A percentile compares a stretch with the other conserved stretches of the same genome.
Evolutionary conservation across 2,113 vertebrate genomes (phyloP).

Genomic region (Sturnus vulgaris): DNA sequence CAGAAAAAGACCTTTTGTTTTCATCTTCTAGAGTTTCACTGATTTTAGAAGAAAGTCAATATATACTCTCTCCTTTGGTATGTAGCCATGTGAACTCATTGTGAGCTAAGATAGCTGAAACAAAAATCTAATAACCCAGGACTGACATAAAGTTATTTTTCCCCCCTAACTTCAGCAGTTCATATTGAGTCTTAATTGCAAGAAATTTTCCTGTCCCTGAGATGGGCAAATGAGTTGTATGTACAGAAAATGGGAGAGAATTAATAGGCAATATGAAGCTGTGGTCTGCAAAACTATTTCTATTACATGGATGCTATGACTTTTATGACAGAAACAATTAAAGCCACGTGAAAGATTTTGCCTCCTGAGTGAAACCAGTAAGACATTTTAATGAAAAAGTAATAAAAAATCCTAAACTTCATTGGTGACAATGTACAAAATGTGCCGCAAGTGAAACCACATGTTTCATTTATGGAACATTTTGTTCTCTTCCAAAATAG

Average conservation of each 20-base stretch:
- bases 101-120: neutral
- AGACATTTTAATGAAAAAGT: slow-evolving; percentile 67
- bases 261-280: slow-evolving; percentile 20
- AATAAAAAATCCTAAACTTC: slow-evolving; percentile 58
- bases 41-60: neutral
- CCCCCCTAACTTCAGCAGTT: neutral
- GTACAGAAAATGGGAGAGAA: slow-evolving; percentile 23
- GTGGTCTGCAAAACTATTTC: slow-evolving; percentile 47
- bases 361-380: slow-evolving; percentile 64
- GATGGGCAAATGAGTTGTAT: neutral
- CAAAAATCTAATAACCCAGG: neutral
- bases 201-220: neutral
- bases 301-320: slow-evolving; percentile 56
- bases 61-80: neutral
- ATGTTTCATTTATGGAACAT: slow-evolving; percentile 56
- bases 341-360: slow-evolving; percentile 62
- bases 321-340: slow-evolving; percentile 67
- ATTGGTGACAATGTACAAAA: slow-evolving; percentile 64
- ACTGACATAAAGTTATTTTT: neutral
- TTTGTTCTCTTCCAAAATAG: slow-evolving; percentile 47
- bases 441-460: slow-evolving; percentile 58
- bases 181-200: neutral
- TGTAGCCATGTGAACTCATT: neutral
- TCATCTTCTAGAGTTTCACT: neutral
- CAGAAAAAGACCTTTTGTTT: neutral